Base-by-base conservation (phyloP, 53 echinoderm and acorn worm species). In the Luidia sarsii region DNA sequence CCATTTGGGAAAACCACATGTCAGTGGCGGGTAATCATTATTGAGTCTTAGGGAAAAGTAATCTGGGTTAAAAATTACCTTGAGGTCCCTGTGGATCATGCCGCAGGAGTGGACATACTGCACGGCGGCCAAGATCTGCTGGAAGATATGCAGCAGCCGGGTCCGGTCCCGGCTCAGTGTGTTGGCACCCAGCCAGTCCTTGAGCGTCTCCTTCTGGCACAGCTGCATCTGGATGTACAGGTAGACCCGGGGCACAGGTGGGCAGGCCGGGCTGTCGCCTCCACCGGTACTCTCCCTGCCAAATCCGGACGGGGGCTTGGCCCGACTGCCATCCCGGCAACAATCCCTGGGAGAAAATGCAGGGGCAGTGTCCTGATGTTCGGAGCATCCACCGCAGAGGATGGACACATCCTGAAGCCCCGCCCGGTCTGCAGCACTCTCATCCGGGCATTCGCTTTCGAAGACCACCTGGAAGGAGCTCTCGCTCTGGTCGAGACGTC, bases 211-310 rank as follows among this genome's bases (percentile, higher is more conserved):
- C 49, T 97, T 97, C 64, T 87, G 88, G 59, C 97, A 97, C 28
- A 97, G 84, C 81, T 97, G 97, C 97, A 97, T 97, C 80, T 97
- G 97, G 33, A 97, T 97, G 59, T 97, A 97, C 46, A 97, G 49
- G 49, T 93, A 97, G 15, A 93, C 83, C 84, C 72, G 93, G 21
- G 90, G 86, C 16, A 74, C 83, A 11, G 72, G 41, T 39, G 59
- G 77, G 20, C 60, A 60, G 10, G 41, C 15, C 3, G 27, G 59
- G 48, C 46, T 11, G 21, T 74, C 57, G 18, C 45, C 60, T 1
- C 46, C 43, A 3, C 24, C 35, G 15, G 25, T 20, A 14, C 41
- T 33, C 15, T 56, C 27, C 29, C 8, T 45, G 2, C 32, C 27
- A 3, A 7, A 16, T 31, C 38, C 33, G 22, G 13, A 59, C 32